Evolutionary conservation across 2,113 vertebrate genomes (phyloP), one percentile per base, ranked within the genome.

Genomic region (Rhineura floridana): DNA sequence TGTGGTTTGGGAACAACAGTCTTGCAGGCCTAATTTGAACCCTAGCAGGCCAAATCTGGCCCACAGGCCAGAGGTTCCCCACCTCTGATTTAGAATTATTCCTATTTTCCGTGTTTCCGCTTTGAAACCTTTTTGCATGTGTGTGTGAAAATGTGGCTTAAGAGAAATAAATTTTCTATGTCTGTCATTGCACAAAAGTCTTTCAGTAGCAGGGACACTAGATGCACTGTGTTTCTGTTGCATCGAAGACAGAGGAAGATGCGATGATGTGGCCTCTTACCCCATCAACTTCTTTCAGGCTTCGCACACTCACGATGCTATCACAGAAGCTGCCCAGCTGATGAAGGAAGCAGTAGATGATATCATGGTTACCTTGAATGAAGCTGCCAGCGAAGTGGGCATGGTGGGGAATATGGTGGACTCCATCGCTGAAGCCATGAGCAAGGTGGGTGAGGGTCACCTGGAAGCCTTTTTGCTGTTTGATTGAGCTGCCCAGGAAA

Each of bases 341-440:
- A 99, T 99, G 99, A 99, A 98, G 92, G 99, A 99, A 93, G 99
- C 99, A 0, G 99, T 99, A 67, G 99, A 99, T 4, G 99, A 99
- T 95, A 98, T 99, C 88, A 99, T 99, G 98, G 98, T 99, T 94
- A 99, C 99, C 0, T 92, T 99, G 92, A 99, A 99, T 0, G 99
- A 99, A 94, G 99, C 99, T 0, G 99, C 98, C 73, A 99, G 99
- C 4, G 99, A 99, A 93, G 98, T 98, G 3, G 99, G 99, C 50
- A 97, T 99, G 98, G 99, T 99, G 42, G 98, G 98, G 19, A 98
- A 99, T 44, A 99, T 99, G 99, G 98, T 99, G 65, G 98, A 99
- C 44, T 97, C 98, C 1, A 99, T 99, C 2, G 98, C 99, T 36
- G 98, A 99, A 90, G 97, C 98, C 81, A 98, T 99, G 97, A 98